Percentiles rank a stretch among this genome's conserved stretches.
These are phyloP conservation scores for Stomatorhinus walkeri DNA, from an alignment of 2,797 vertebrate species.

Conservation along the genomic window DNA sequence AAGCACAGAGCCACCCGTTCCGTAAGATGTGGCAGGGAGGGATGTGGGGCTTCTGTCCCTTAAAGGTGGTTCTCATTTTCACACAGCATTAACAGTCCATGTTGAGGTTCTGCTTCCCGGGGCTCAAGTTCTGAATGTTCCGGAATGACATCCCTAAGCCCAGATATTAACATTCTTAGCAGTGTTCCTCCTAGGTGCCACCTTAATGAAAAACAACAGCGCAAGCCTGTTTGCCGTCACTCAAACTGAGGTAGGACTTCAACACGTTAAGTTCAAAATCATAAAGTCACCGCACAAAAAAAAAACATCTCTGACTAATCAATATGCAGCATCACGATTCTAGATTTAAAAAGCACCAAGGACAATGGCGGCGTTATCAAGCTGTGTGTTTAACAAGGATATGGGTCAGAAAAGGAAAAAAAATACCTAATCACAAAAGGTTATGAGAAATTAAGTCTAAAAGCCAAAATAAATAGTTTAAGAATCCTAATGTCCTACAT, in stretches of 20 bases:
- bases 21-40: not conserved
- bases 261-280: not conserved
- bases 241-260: not conserved
- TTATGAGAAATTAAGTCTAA: not conserved
- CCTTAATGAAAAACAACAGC: not conserved
- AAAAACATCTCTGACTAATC: not conserved
- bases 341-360: not conserved
- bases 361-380: not conserved
- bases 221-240: not conserved
- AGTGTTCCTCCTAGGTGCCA: not conserved
- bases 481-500: not conserved
- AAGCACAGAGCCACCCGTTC: not conserved
- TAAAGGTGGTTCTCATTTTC: not conserved
- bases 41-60: not conserved
- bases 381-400: not conserved
- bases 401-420: not conserved
- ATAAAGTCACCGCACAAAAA: not conserved
- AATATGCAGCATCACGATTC: not conserved
- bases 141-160: not conserved
- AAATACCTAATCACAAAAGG: not conserved
- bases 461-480: not conserved
- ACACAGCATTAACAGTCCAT: not conserved
- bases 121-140: not conserved
- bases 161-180: not conserved
- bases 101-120: not conserved